Evolutionary conservation across 2,113 vertebrate genomes (phyloP), one percentile per base, ranked within the genome.

Genomic region (Xiphophorus maculatus): DNA sequence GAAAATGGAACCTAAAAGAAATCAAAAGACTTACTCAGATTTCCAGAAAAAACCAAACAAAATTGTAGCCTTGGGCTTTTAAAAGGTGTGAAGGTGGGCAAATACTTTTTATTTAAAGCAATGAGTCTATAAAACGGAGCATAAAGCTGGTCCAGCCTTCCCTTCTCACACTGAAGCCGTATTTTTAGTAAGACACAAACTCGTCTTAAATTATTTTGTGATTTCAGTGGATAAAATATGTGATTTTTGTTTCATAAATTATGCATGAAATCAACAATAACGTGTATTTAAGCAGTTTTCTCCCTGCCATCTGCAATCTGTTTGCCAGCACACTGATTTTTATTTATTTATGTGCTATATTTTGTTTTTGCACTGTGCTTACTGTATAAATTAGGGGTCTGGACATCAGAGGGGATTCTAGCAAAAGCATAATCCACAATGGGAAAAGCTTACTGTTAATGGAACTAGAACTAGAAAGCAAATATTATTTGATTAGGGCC

Each of bases 261-360:
- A 58, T 58, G 51, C 51, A 58, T 58, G 51, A 58, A 58, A 58
- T 58, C 51, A 58, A n/a, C 51, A 58, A 25, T 58, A 58, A 58
- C 9, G 25, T 58, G 51, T 58, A 58, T 58, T 37, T 25, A 58
- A 58, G 25, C 19, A 58, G 51, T 58, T 58, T 58, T n/a, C 51
- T n/a, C 22, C 25, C 51, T 58, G 19, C 25, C 51, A 22, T 58
- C 22, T 10, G 51, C 25, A 58, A 10, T 58, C 51, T 58, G 22
- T 58, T 58, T 58, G 25, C 51, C 22, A 58, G 51, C 51, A 58
- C 51, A 25, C 22, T 25, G 51, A 58, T n/a, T 58, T 58, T 58
- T 58, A 58, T 58, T n/a, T 58, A 11, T n/a, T n/a, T n/a, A n/a
- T 58, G 5, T 22, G 19, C 19, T 54, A 6, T n/a, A n/a, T 58